Conservation (phyloP, 2,888 invertebrate genomes). For the Anoplius nigerrimus region DNA sequence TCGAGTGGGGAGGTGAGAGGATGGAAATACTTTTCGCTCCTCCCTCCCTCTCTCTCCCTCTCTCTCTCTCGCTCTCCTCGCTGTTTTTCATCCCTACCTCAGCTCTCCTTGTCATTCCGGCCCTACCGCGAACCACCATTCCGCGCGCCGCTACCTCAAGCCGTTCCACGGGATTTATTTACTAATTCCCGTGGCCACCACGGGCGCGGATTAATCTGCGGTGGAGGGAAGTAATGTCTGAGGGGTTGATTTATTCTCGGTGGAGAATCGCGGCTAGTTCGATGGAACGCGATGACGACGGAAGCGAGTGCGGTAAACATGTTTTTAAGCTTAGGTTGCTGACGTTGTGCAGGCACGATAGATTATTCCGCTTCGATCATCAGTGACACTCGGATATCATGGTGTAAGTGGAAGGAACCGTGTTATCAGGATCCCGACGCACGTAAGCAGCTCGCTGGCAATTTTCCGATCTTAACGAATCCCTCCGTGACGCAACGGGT, state of each 20-base stretch:
- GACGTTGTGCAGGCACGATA: too few species aligned
- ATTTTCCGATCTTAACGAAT: too few species aligned
- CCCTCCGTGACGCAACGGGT: too few species aligned
- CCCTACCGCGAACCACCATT: neutral
- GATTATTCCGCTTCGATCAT: too few species aligned
- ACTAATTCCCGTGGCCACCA: neutral
- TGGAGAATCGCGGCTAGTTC: neutral
- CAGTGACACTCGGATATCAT: too few species aligned
- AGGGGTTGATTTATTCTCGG: conserved; percentile 34
- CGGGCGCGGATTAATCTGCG: conserved; percentile 31
- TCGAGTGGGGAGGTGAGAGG: too few species aligned
- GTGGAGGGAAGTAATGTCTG: conserved; percentile 4
- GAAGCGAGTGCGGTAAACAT: conserved; percentile 36
- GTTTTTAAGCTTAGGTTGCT: too few species aligned
- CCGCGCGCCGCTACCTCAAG: too few species aligned
- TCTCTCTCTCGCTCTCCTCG: neutral
- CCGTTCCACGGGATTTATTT: too few species aligned
- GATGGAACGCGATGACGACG: conserved; percentile 26
- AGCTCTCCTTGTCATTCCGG: neutral
- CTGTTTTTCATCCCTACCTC: neutral
- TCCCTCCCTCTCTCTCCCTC: neutral
- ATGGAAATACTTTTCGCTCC: neutral
- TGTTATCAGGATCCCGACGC: too few species aligned
- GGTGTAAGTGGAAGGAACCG: too few species aligned
- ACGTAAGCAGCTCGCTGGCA: too few species aligned